Percentiles rank a stretch among this genome's conserved stretches.
Conservation (phyloP, 2,797 vertebrate species). For the Chelidonichthys spinosus region DNA sequence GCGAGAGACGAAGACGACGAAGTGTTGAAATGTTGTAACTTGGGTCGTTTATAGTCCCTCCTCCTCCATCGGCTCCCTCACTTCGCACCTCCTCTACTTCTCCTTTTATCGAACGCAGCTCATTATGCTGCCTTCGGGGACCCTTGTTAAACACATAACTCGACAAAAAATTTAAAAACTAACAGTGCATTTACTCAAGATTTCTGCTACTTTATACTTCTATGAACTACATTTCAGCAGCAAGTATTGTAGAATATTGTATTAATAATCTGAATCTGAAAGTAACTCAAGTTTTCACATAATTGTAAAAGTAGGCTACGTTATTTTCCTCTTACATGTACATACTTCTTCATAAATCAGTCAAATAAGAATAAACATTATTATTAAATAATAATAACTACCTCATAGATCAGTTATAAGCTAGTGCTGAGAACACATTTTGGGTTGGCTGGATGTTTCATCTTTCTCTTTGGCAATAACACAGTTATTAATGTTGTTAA, state of each 20-base stretch:
- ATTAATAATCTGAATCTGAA: background rate
- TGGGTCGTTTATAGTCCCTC: constrained; percentile 13
- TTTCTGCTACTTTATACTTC: background rate
- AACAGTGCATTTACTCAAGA: background rate
- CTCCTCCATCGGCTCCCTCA: background rate
- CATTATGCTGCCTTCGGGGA: constrained; percentile 36
- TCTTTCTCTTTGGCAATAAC: background rate
- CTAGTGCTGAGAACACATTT: background rate
- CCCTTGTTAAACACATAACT: constrained; percentile 14
- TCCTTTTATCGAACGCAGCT: background rate
- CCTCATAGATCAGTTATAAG: background rate
- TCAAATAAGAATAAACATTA: background rate
- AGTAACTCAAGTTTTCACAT: background rate
- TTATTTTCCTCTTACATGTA: background rate
- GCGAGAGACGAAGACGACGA: background rate
- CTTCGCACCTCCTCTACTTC: background rate
- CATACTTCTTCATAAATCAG: background rate
- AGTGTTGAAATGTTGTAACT: constrained; percentile 13
- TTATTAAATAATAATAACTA: background rate
- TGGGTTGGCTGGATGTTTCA: background rate
- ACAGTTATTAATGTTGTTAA: background rate
- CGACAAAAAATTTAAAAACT: background rate
- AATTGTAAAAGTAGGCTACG: too few relatives aligned
- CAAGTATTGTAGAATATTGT: background rate
- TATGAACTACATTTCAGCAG: background rate